These are phyloP conservation scores for Spialia ferax DNA, from an alignment of 2,888 invertebrate genomes.

Conservation along the genomic window DNA sequence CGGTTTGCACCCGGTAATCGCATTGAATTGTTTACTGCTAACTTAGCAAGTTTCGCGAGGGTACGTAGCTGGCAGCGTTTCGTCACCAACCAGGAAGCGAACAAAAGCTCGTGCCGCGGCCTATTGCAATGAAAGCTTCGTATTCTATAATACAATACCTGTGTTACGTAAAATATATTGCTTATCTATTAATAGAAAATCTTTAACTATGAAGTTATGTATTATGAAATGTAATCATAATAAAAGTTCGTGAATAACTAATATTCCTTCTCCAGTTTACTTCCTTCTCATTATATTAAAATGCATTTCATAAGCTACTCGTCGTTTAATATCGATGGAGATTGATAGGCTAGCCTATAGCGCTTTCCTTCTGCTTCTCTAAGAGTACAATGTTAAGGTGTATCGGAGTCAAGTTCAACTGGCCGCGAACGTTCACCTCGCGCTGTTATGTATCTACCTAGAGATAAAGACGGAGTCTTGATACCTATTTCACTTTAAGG, in stretches of 20 bases:
- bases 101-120: constrained; percentile 22
- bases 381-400: constrained; percentile 63
- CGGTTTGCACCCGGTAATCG: no score
- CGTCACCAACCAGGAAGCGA: constrained; percentile 35
- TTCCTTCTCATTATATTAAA: not conserved
- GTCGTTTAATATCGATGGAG: not conserved
- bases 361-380: constrained; percentile 6
- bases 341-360: not conserved
- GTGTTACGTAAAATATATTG: constrained; percentile 10
- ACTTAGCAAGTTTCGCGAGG: constrained; percentile 43
- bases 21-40: constrained; percentile 45
- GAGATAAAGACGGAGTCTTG: no score
- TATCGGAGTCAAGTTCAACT: constrained; percentile 74
- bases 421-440: constrained; percentile 69
- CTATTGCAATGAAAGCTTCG: constrained; percentile 24
- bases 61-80: constrained; percentile 18
- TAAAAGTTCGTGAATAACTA: not conserved
- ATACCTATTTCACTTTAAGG: no score
- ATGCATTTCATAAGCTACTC: not conserved
- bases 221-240: not conserved
- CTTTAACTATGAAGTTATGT: not conserved
- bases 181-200: constrained; percentile 12
- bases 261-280: no score
- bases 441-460: constrained; percentile 12
- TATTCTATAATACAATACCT: constrained; percentile 5